Percentiles rank a stretch among this genome's conserved stretches.
phyloP scores from a whole-genome alignment of 92 coral and sea anemone species.

The Diadumene lineata region DNA sequence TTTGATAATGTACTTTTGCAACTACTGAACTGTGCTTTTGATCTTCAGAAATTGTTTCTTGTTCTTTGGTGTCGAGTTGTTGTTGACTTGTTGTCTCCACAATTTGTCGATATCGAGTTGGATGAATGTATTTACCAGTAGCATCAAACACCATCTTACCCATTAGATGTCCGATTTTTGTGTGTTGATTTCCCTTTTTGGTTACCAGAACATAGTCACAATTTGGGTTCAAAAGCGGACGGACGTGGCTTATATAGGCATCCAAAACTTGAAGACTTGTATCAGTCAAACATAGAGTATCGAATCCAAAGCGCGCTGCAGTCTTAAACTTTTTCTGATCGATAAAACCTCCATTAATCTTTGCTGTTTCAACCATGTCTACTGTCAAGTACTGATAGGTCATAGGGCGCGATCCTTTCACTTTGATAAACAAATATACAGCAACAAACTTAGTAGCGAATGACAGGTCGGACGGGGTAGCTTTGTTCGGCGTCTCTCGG shows the following conservation, averaged over 20 bases:
- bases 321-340: constrained; percentile 50
- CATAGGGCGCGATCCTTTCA: constrained; percentile 51
- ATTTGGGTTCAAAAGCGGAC: constrained; percentile 41
- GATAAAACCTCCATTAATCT: constrained; percentile 42
- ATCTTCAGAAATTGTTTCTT: no score
- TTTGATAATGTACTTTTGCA: no score
- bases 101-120: no score
- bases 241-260: constrained; percentile 32
- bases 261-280: constrained; percentile 54
- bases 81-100: no score
- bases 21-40: no score
- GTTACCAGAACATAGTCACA: constrained; percentile 43
- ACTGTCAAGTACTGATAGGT: constrained; percentile 46
- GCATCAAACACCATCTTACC: constrained; percentile 19
- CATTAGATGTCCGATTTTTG: constrained; percentile 10
- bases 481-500: constrained; percentile 21
- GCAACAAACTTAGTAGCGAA: constrained; percentile 47
- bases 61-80: no score
- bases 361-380: constrained; percentile 36
- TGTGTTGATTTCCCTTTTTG: constrained; percentile 9
- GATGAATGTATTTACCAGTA: no score
- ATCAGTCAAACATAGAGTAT: constrained; percentile 39
- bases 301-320: constrained; percentile 33
- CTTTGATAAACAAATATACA: constrained; percentile 36
- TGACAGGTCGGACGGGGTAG: constrained; percentile 27